These are phyloP conservation scores for Tetranychus cinnabarinus DNA, from an alignment of 1,140 invertebrate genomes.

Conservation along the genomic window DNA sequence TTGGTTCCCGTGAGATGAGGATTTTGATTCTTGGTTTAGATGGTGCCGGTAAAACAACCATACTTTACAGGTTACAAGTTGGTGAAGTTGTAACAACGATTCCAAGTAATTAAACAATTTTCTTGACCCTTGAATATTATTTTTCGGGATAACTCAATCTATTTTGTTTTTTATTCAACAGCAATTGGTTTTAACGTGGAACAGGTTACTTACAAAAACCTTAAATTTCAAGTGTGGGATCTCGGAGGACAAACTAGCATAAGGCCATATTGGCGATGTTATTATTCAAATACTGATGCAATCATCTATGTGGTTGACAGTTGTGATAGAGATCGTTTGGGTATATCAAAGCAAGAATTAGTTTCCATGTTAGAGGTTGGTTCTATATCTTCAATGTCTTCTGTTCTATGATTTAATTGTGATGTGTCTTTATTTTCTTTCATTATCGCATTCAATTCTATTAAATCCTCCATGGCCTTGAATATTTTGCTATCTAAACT, in stretches of 20 bases:
- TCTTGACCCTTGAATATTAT: conserved; percentile 19
- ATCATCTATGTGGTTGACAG: conserved; percentile 40
- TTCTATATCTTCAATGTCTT: not conserved
- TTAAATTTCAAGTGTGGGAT: conserved; percentile 98
- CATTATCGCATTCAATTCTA: too few relatives aligned
- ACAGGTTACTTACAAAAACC: conserved; percentile 81
- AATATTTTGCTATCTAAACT: not conserved
- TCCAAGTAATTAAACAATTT: conserved; percentile 29
- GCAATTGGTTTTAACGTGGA: conserved; percentile 70
- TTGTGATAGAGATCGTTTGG: conserved; percentile 91
- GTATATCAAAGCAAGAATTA: conserved; percentile 94
- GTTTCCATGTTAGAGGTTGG: conserved; percentile 10
- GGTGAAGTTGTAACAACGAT: conserved; percentile 99
- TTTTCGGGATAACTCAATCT: not conserved
- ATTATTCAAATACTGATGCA: conserved; percentile 23
- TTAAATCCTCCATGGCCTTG: too few relatives aligned
- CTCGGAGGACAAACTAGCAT: conserved; percentile 93
- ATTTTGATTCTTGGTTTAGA: conserved; percentile 81
- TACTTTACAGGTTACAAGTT: conserved; percentile 88
- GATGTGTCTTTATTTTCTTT: too few relatives aligned
- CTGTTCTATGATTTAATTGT: not conserved
- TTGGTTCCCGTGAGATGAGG: conserved; percentile 76
- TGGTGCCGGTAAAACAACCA: conserved; percentile 95
- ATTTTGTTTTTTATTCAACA: not conserved
- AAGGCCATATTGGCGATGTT: conserved; percentile 96